phyloP scores from a whole-genome alignment of 2,797 vertebrate species.

The Leucoraja ocellata region DNA sequence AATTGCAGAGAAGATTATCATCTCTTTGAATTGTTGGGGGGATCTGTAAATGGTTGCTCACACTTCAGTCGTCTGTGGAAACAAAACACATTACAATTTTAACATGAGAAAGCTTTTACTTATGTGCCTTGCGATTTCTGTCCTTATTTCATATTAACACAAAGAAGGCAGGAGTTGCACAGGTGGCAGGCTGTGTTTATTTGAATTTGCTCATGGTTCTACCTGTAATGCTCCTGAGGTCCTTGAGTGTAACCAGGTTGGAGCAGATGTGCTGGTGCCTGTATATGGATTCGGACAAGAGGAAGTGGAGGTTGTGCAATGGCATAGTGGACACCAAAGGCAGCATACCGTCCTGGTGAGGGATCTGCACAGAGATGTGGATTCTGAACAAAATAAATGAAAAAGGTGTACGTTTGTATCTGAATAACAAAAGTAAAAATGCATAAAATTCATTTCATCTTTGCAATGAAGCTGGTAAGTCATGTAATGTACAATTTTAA shows the following conservation, averaged over 20 bases:
- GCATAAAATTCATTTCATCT: background rate
- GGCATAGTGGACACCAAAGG: slow-evolving; percentile 93
- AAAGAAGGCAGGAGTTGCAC: background rate
- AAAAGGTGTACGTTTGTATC: background rate
- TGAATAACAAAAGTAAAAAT: background rate
- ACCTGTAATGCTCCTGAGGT: slow-evolving; percentile 82
- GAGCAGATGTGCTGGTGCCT: slow-evolving; percentile 94
- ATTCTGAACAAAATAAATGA: slow-evolving; percentile 60
- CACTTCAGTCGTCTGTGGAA: background rate
- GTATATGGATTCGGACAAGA: slow-evolving; percentile 94
- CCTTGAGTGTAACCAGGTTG: slow-evolving; percentile 77
- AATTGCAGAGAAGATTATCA: background rate
- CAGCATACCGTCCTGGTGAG: slow-evolving; percentile 96
- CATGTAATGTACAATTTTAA: background rate
- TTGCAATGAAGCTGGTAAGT: background rate
- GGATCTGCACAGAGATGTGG: slow-evolving; percentile 96
- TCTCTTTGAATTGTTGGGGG: background rate
- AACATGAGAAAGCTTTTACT: background rate
- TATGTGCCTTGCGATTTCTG: background rate
- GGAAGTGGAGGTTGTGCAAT: slow-evolving; percentile 89
- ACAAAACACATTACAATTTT: background rate
- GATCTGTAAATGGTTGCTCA: background rate
- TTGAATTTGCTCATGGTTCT: slow-evolving; percentile 39
- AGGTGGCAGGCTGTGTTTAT: too few relatives aligned
- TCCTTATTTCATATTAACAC: background rate